Conservation (phyloP, 2,113 vertebrate species). For the Mellivora capensis region DNA sequence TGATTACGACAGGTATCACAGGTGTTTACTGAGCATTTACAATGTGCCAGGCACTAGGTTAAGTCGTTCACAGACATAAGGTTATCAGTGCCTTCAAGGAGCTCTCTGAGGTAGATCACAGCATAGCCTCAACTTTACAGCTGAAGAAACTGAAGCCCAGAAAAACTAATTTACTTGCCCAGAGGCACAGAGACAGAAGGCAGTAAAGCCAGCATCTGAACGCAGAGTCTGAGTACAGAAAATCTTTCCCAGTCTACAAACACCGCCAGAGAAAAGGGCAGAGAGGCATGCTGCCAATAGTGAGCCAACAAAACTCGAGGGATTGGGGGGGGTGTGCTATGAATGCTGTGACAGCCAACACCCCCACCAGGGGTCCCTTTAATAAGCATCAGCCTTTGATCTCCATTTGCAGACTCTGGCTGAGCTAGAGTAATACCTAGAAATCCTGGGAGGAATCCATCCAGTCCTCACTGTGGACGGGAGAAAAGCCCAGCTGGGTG, state of each 20-base stretch:
- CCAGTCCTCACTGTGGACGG: background rate
- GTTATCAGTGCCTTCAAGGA: background rate
- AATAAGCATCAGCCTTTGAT: slow-evolving; percentile 14
- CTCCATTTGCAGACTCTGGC: background rate
- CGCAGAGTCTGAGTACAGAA: background rate
- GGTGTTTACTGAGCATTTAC: background rate
- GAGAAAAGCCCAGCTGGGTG: background rate
- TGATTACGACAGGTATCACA: background rate
- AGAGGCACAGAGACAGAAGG: background rate
- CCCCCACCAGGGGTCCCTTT: background rate
- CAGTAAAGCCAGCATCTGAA: background rate
- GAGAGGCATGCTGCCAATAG: background rate
- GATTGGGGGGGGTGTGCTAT: background rate
- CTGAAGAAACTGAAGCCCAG: slow-evolving; percentile 60
- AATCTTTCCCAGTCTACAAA: background rate
- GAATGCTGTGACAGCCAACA: background rate
- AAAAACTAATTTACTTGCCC: background rate
- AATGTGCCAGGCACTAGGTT: background rate
- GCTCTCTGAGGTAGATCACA: background rate
- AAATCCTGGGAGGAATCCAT: background rate
- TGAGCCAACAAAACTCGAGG: background rate
- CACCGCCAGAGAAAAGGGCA: background rate
- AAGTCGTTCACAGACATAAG: background rate
- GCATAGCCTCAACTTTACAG: slow-evolving; percentile 43
- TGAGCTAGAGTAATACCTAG: background rate